Percentiles rank a stretch among this genome's conserved stretches.
phyloP scores from a whole-genome alignment of 1,140 invertebrate species.

The Drosophila yakuba region DNA sequence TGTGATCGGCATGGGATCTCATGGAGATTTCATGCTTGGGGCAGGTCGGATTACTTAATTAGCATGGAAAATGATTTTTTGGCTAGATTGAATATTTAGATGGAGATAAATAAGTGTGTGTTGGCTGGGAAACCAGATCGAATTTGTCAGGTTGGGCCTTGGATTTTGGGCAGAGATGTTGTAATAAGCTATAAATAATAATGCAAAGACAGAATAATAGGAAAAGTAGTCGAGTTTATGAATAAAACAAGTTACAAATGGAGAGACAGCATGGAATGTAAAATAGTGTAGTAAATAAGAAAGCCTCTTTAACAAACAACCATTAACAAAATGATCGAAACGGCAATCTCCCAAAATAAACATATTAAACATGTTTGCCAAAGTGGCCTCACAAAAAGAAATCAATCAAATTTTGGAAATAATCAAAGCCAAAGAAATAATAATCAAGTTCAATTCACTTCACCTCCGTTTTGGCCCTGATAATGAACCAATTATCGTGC shows the following conservation, averaged over 20 bases:
- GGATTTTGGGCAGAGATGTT: constrained; percentile 23
- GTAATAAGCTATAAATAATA: constrained; percentile 16
- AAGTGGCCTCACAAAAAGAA: constrained; percentile 12
- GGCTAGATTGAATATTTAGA: constrained; percentile 33
- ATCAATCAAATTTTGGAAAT: constrained; percentile 6
- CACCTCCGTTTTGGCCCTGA: constrained; percentile 14
- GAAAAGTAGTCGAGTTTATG: neutral
- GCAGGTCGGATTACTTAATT: constrained; percentile 53
- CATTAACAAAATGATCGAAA: constrained; percentile 10
- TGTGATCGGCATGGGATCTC: constrained; percentile 19
- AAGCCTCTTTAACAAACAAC: neutral
- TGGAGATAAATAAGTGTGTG: constrained; percentile 4
- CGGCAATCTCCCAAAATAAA: constrained; percentile 32
- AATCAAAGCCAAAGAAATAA: constrained; percentile 4
- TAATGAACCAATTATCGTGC: constrained; percentile 14
- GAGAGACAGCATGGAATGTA: neutral
- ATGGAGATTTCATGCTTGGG: constrained; percentile 38
- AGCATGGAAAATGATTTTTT: constrained; percentile 45
- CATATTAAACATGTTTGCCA: neutral
- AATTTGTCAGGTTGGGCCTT: constrained; percentile 28
- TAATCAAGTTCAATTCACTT: constrained; percentile 11
- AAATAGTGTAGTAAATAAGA: neutral
- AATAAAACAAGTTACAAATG: neutral
- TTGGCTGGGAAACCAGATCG: constrained; percentile 24
- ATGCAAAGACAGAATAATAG: neutral